phyloP scores from a whole-genome alignment of 2,888 invertebrate species.

The Sclerodermus sp. region DNA sequence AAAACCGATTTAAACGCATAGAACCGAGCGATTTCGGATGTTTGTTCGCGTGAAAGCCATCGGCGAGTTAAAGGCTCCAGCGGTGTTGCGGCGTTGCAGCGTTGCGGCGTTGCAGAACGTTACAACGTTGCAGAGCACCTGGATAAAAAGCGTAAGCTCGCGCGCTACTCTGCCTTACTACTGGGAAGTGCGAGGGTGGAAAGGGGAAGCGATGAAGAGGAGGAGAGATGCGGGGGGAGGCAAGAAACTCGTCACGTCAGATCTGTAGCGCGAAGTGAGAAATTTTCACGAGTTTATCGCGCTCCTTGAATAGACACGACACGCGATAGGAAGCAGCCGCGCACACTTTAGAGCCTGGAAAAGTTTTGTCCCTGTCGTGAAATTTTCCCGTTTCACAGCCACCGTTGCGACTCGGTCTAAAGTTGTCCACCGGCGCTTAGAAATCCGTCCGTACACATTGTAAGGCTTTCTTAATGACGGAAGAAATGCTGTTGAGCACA shows the following conservation, averaged over 20 bases:
- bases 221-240: conserved; percentile 31
- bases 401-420: conserved; percentile 22
- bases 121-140: no score
- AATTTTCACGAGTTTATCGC: conserved; percentile 42
- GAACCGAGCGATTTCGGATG: no score
- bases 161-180: no score
- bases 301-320: conserved; percentile 46
- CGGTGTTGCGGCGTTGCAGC: no score
- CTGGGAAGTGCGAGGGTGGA: conserved; percentile 14
- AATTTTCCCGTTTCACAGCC: neutral
- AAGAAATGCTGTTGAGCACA: conserved; percentile 56
- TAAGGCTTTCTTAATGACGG: conserved; percentile 57
- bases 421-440: conserved; percentile 37
- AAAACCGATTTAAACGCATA: no score
- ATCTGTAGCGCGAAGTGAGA: conserved; percentile 43
- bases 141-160: no score
- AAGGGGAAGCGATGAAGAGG: conserved; percentile 1
- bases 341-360: neutral
- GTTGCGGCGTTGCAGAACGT: no score
- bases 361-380: conserved; percentile 29
- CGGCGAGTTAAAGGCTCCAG: no score
- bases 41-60: no score
- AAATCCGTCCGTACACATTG: conserved; percentile 44
- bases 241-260: conserved; percentile 6
- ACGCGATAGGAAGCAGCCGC: conserved; percentile 12